Evolutionary conservation across 2,113 vertebrate genomes (phyloP).

Genomic region (Indri indri): DNA sequence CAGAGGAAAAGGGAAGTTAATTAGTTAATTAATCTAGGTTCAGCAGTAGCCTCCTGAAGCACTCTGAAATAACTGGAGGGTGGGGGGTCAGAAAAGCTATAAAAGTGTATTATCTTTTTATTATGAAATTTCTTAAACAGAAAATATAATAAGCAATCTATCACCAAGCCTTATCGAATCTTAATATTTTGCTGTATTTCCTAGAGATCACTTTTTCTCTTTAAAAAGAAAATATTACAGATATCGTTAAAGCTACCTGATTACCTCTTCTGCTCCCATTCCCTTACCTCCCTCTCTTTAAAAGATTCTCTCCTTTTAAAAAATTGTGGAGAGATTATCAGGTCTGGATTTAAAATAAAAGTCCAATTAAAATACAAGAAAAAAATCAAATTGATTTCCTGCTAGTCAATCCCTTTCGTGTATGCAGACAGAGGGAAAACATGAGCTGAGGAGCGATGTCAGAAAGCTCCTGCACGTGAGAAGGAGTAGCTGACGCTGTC

Average conservation of each 20-base stretch:
- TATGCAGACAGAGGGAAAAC: not conserved
- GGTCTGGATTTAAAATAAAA: not conserved
- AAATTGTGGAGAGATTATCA: not conserved
- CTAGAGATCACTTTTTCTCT: not conserved
- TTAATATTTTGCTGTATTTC: not conserved
- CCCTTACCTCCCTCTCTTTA: not conserved
- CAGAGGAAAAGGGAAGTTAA: not conserved
- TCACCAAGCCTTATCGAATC: not conserved
- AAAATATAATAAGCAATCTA: not conserved
- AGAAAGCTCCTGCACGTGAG: rapidly evolving
- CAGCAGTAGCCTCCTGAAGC: not conserved
- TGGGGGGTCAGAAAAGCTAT: not conserved
- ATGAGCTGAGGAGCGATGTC: rapidly evolving
- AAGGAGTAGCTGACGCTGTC: rapidly evolving
- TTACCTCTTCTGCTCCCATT: no score
- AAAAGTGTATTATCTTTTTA: not conserved
- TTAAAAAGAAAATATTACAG: not conserved
- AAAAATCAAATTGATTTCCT: not conserved
- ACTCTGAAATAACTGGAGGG: not conserved
- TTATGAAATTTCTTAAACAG: not conserved
- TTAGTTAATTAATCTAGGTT: not conserved
- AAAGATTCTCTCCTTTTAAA: not conserved
- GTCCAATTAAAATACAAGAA: not conserved
- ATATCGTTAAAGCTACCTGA: not conserved
- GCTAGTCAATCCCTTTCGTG: not conserved